These are phyloP conservation scores for Tenthredo scrophulariae DNA, from an alignment of 2,888 invertebrate genomes.

Conservation along the genomic window DNA sequence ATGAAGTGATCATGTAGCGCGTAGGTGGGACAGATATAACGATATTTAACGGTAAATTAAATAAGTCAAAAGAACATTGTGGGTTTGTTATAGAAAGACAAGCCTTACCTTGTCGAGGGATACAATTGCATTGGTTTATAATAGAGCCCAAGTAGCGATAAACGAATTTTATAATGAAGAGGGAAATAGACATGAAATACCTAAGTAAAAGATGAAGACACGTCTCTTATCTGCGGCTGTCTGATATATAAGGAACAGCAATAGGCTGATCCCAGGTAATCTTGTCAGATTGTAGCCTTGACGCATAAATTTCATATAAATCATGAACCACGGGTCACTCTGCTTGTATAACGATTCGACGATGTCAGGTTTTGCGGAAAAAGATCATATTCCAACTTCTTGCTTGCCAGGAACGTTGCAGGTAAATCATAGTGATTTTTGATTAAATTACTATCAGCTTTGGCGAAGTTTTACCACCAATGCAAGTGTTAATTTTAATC, in stretches of 20 bases:
- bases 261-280: too few relatives aligned
- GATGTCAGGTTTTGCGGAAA: not conserved
- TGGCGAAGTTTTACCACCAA: too few relatives aligned
- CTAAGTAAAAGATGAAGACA: not conserved
- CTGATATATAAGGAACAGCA: not conserved
- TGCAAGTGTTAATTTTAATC: too few relatives aligned
- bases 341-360: not conserved
- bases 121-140: not conserved
- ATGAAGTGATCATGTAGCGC: too few relatives aligned
- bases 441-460: not conserved
- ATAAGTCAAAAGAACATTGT: not conserved
- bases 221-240: not conserved
- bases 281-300: not conserved
- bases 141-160: not conserved
- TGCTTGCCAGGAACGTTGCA: not conserved
- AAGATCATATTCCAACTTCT: not conserved
- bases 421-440: not conserved
- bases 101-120: not conserved
- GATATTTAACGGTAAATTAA: not conserved
- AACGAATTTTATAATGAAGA: not conserved
- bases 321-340: not conserved
- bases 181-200: not conserved
- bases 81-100: not conserved
- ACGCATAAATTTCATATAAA: not conserved
- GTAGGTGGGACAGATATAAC: not conserved